Evolutionary conservation across 1,140 invertebrate species (phyloP), one percentile per base, ranked within the genome.

Genomic region (Solen grandis): DNA sequence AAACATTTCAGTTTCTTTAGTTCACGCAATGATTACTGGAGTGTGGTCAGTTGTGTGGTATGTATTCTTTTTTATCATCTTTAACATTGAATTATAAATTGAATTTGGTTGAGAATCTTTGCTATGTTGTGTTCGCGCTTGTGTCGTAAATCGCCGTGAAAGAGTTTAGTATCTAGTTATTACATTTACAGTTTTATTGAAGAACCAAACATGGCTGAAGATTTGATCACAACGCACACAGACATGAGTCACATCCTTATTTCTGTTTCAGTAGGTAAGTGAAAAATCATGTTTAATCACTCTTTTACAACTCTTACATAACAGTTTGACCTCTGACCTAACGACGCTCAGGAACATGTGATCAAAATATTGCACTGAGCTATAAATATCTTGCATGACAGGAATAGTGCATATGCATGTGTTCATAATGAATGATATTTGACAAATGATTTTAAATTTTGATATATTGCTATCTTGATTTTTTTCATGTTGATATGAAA

Each of bases 21-120:
- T 92, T 46, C 93, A 93, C 83, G 92, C 92, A 8, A 25, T 88
- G 4, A 86, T 93, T 10, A 93, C 90, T 60, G 91, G 92, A 13
- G 77, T 87, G 68, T 88, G 92, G 78, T 80, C 89, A 22, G 59
- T 89, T 13, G 38, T 85, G 25, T 91, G 90, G 91, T 92, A 85
- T 87, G 86, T 62, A 19, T 1, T 13, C 29, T 59, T 16, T 57
- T 41, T 29, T 10, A 52, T 4, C 46, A 50, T 13, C 19, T 50
- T 50, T 19, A 19, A 19, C 19, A 8, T 50, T 13, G 8, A 13
- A 22, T 55, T 5, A 19, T 55, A 27, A 4, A 55, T 4, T 55
- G n/a, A 22, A 22, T 22, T 22, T 55, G n/a, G 27, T 22, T 22
- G n/a, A 55, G 19, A n/a, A 4, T 55, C 27, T 5, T 55, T 55